Evolutionary conservation across 2,113 vertebrate genomes (phyloP), one percentile per base, ranked within the genome.

Genomic region (Argyrosomus japonicus): DNA sequence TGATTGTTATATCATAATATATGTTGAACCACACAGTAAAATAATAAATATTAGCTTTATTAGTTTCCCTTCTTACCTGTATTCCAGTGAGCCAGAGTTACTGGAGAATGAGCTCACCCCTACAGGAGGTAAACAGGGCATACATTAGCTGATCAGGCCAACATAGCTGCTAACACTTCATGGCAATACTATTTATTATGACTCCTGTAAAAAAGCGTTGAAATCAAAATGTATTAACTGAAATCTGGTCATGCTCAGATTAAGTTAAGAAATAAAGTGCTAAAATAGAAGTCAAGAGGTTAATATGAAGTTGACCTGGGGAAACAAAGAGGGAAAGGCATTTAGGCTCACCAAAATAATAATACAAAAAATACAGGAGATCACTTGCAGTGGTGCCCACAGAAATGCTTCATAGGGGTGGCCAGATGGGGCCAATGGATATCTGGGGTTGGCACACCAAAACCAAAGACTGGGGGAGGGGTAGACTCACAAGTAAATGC

Each of bases 51-150:
- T 71, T 4, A 58, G 14, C 10, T 40, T 40, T 40, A 40, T 40
- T 8, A 40, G 36, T 40, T 40, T 40, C 5, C 8, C 36, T 72
- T 76, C n/a, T 32, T 95, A 99, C 97, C 97, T 97, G 88, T 95
- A 95, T 10, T 95, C 92, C 0, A 96, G 87, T 3, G 95, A 95
- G 56, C 90, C 94, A 0, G 91, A 19, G 60, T 93, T 91, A 68
- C 64, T n/a, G 8, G 89, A 83, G 3, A 95, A 95, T 0, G 93
- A 79, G 48, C 92, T 92, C 0, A 92, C 71, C 88, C 91, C 97
- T 99, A 81, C 23, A 93, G 94, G 71, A 95, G 67, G 13, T 1
- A 81, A 43, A 87, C 8, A 82, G 6, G 32, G 71, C 78, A 75
- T 47, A 90, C 32, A 79, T 62, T 65, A 32, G 68, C 90, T 60